Evolutionary conservation across 2,888 invertebrate genomes (phyloP).

Genomic region (Phrixothrix hirtus): DNA sequence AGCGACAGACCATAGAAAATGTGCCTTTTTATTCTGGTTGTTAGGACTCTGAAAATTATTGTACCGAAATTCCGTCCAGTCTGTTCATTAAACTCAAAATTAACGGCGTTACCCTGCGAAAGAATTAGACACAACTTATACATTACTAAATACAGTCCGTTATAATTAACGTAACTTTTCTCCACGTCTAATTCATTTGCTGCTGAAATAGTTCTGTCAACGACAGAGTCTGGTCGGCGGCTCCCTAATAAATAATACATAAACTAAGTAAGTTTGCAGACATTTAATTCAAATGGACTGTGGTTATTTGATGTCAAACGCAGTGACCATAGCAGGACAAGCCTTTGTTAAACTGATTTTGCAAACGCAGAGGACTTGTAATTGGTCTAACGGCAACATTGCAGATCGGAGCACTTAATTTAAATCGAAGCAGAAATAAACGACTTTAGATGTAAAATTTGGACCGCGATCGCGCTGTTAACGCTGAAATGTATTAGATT

Average conservation of each 20-base stretch:
- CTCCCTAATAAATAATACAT: slow-evolving; percentile 34
- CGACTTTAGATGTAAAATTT: not conserved
- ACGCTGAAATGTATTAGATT: not conserved
- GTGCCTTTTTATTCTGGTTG: not conserved
- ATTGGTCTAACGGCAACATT: slow-evolving; percentile 6
- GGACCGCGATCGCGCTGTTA: not conserved
- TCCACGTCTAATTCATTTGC: slow-evolving; percentile 15
- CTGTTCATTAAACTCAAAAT: not conserved
- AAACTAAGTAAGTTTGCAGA: slow-evolving; percentile 34
- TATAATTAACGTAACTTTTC: slow-evolving; percentile 16
- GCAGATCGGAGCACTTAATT: not conserved
- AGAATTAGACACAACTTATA: not conserved
- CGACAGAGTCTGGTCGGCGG: slow-evolving; percentile 14
- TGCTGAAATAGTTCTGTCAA: slow-evolving; percentile 32
- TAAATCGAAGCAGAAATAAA: not conserved
- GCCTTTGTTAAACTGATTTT: slow-evolving; percentile 19
- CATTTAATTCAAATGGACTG: slow-evolving; percentile 38
- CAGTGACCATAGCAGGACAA: slow-evolving; percentile 25
- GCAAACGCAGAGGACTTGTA: slow-evolving; percentile 17
- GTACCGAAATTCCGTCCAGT: not conserved
- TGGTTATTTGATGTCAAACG: slow-evolving; percentile 35
- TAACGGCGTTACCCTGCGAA: not conserved
- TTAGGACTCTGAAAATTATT: not conserved
- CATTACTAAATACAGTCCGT: not conserved
- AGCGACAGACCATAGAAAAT: not conserved